A percentile compares a stretch with the other conserved stretches of the same genome.
Evolutionary conservation across 2,797 vertebrate genomes (phyloP).

Genomic region (Enteromius afrohamiltoni): DNA sequence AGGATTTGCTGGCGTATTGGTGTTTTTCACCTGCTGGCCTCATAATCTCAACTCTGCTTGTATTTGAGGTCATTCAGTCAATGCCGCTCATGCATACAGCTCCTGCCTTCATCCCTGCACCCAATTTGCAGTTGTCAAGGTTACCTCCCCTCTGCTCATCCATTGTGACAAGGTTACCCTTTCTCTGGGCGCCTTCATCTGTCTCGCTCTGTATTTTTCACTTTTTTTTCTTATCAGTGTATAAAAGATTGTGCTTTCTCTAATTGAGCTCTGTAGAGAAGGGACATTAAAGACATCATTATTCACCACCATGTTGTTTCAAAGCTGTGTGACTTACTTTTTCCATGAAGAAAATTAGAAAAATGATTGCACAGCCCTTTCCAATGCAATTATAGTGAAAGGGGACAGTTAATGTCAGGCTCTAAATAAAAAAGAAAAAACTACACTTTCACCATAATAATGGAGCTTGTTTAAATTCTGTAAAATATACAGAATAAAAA

Average conservation of each 20-base stretch:
- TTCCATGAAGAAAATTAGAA: background rate
- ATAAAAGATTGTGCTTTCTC: background rate
- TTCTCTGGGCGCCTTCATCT: conserved; percentile 16
- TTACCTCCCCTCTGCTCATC: conserved; percentile 27
- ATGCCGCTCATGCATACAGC: conserved; percentile 18
- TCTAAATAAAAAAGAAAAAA: background rate
- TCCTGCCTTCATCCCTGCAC: background rate
- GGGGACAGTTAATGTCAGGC: background rate
- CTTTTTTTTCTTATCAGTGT: background rate
- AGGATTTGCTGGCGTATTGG: background rate
- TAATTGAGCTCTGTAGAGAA: background rate
- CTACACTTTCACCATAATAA: no score
- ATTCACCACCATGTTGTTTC: background rate
- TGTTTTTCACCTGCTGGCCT: conserved; percentile 25
- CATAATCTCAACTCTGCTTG: conserved; percentile 31
- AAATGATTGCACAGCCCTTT: background rate
- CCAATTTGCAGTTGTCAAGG: conserved; percentile 27
- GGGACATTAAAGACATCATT: background rate
- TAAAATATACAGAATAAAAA: background rate
- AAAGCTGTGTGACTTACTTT: background rate
- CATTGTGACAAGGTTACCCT: conserved; percentile 40
- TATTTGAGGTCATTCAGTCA: conserved; percentile 42
- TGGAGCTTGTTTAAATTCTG: no score
- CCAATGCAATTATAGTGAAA: background rate
- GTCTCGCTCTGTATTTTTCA: background rate